Evolutionary conservation across 2,888 invertebrate species (phyloP).

Genomic region (Morinoia aosen): DNA sequence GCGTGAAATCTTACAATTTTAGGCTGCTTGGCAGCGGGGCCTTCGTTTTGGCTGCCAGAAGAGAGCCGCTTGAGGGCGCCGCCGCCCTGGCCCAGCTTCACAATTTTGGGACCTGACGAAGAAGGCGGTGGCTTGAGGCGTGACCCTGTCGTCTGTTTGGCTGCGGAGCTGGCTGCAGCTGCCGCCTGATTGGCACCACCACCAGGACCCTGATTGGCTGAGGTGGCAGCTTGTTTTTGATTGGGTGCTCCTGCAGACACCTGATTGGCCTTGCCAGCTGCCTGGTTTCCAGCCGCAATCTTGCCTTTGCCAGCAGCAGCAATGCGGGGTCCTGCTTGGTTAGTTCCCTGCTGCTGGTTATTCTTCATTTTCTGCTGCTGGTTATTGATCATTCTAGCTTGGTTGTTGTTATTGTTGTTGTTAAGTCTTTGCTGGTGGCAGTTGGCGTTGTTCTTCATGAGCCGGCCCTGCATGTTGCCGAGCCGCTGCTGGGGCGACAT

Average conservation of each 20-base stretch:
- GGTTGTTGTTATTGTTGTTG: not conserved
- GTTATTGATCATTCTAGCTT: not conserved
- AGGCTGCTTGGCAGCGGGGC: conserved; percentile 30
- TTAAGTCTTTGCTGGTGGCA: not conserved
- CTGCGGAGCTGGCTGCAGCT: not conserved
- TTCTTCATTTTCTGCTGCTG: not conserved
- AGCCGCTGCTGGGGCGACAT: not conserved
- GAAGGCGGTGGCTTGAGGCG: conserved; percentile 1
- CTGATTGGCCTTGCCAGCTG: not conserved
- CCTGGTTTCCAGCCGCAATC: not conserved
- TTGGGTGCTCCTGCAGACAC: not conserved
- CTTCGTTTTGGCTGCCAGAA: not conserved
- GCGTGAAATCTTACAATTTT: not conserved
- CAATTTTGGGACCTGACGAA: not conserved
- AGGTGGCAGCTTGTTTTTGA: not conserved
- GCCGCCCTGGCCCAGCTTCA: conserved; percentile 9
- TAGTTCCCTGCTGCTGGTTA: not conserved
- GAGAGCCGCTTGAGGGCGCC: conserved; percentile 22
- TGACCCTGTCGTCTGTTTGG: not conserved
- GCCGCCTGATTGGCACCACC: not conserved
- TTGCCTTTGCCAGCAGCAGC: conserved; percentile 19
- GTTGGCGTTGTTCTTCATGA: not conserved
- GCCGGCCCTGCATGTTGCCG: not conserved
- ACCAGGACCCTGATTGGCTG: not conserved
- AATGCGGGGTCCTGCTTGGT: not conserved